Conservation (phyloP, 2,888 invertebrate genomes). For the Drosophila picticornis region DNA sequence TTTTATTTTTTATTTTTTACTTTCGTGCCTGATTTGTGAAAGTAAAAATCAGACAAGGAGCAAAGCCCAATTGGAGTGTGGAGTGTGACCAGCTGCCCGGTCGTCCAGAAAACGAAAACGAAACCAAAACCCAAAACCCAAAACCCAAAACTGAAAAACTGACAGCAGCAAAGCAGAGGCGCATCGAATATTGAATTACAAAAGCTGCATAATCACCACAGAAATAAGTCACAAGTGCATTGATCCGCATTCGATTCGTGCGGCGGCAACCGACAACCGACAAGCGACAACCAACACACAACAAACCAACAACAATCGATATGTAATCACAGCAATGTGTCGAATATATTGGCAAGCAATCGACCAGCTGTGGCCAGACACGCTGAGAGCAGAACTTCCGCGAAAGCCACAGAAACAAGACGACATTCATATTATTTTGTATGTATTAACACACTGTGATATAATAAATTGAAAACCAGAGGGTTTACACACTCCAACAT, state of each 20-base stretch:
- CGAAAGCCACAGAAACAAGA: conserved; percentile 13
- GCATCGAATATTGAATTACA: conserved; percentile 56
- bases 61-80: conserved; percentile 28
- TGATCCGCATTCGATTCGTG: conserved; percentile 69
- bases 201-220: conserved; percentile 49
- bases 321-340: conserved; percentile 31
- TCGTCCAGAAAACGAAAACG: conserved; percentile 37
- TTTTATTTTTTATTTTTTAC: conserved; percentile 5
- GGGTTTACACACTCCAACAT: not conserved
- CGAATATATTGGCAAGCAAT: conserved; percentile 26
- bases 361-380: conserved; percentile 24
- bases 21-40: conserved; percentile 70
- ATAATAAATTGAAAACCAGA: conserved; percentile 8
- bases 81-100: conserved; percentile 53
- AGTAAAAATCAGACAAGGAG: conserved; percentile 49
- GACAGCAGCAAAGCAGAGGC: conserved; percentile 11
- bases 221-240: conserved; percentile 63
- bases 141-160: conserved; percentile 8
- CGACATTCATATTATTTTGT: conserved; percentile 19
- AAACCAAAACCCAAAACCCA: conserved; percentile 29
- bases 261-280: conserved; percentile 11
- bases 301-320: conserved; percentile 15
- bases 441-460: conserved; percentile 16
- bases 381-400: conserved; percentile 34
- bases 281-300: conserved; percentile 9